Conservation (phyloP, 2,797 vertebrate species). For the Pipistrellus kuhlii region DNA sequence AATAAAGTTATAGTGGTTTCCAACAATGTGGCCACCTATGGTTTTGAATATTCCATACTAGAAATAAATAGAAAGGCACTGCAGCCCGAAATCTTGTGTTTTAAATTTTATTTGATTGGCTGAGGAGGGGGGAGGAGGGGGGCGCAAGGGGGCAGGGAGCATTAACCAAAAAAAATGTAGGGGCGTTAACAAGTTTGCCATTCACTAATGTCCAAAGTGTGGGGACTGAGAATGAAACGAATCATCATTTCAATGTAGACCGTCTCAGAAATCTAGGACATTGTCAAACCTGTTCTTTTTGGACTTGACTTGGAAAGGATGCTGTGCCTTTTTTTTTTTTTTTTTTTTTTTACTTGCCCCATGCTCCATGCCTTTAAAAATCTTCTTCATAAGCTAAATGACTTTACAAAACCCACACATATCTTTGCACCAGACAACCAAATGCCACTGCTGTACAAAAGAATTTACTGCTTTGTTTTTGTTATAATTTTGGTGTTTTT, state of each 20-base stretch:
- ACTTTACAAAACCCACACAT: neutral
- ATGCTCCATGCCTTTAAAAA: slow-evolving; percentile 40
- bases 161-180: neutral
- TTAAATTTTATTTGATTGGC: slow-evolving; percentile 19
- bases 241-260: slow-evolving; percentile 49
- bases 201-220: slow-evolving; percentile 43
- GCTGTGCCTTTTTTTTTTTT: neutral
- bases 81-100: neutral
- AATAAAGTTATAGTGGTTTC: neutral
- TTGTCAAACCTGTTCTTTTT: slow-evolving; percentile 25
- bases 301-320: slow-evolving; percentile 60
- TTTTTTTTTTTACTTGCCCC: neutral
- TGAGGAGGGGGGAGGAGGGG: no score
- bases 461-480: neutral
- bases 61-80: slow-evolving; percentile 33
- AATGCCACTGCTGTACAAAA: neutral
- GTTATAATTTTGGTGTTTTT: neutral
- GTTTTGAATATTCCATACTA: neutral
- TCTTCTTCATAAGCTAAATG: slow-evolving; percentile 2
- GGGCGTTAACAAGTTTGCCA: neutral
- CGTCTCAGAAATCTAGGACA: slow-evolving; percentile 64
- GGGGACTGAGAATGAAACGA: slow-evolving; percentile 43
- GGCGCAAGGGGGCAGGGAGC: neutral
- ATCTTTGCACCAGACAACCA: neutral
- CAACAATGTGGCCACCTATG: neutral